Evolutionary conservation across 2,797 vertebrate genomes (phyloP).

Genomic region (Trachurus trachurus): DNA sequence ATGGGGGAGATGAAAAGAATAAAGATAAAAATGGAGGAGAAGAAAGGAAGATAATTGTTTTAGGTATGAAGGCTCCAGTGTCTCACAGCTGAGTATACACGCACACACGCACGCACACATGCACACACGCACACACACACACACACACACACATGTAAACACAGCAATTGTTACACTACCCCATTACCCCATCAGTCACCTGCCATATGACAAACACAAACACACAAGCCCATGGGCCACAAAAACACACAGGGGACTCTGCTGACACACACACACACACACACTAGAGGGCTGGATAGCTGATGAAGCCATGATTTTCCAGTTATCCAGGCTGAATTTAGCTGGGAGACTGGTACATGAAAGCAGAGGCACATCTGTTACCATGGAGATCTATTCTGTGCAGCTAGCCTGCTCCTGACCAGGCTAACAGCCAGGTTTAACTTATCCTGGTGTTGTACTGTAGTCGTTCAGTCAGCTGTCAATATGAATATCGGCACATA

Average conservation of each 20-base stretch:
- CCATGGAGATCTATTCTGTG: no score
- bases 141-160: conserved; percentile 56
- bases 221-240: conserved; percentile 51
- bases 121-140: conserved; percentile 26
- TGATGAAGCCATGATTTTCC: no score
- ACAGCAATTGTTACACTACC: conserved; percentile 31
- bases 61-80: conserved; percentile 43
- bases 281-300: no score
- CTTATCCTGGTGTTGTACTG: no score
- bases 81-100: conserved; percentile 50
- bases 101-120: conserved; percentile 28
- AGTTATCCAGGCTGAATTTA: no score
- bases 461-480: no score
- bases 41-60: conserved; percentile 55
- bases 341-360: no score
- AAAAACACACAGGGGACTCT: conserved; percentile 52
- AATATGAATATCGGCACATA: no score
- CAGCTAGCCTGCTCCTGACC: no score
- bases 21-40: conserved; percentile 58
- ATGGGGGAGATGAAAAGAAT: conserved; percentile 46
- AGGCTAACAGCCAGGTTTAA: no score
- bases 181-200: conserved; percentile 23
- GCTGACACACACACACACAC: conserved; percentile 41
- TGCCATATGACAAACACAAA: conserved; percentile 64
- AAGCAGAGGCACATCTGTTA: no score